A percentile compares a stretch with the other conserved stretches of the same genome.
Evolutionary conservation across 2,113 vertebrate species (phyloP).

Genomic region (Benitochromis conjunctus): DNA sequence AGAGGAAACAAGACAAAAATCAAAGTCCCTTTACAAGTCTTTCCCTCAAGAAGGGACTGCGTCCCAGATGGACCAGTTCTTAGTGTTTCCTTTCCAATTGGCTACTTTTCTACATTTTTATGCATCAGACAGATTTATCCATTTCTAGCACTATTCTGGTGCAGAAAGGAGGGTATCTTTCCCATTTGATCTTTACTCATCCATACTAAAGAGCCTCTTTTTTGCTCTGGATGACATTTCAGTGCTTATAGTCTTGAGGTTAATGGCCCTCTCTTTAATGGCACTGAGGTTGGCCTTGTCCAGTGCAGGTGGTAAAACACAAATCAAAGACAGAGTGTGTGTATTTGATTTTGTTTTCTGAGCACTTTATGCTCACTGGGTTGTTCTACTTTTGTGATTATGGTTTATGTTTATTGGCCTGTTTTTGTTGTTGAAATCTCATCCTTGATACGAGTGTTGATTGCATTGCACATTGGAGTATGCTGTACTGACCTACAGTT

Average conservation of each 20-base stretch:
- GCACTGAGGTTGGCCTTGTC: neutral
- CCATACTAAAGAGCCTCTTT: neutral
- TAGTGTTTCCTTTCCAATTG: neutral
- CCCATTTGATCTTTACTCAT: neutral
- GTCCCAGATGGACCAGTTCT: neutral
- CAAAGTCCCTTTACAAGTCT: neutral
- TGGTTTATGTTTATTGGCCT: neutral
- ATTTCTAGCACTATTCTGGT: neutral
- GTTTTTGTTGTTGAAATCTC: neutral
- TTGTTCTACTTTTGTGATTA: neutral
- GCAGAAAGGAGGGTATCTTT: neutral
- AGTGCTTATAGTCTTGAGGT: neutral
- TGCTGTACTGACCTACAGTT: neutral
- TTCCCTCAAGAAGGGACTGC: slow-evolving; percentile 3
- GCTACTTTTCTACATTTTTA: neutral
- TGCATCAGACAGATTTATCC: neutral
- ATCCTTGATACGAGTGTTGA: neutral
- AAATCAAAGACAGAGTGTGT: neutral
- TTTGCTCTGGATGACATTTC: neutral
- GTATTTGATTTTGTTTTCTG: neutral
- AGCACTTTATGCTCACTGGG: neutral
- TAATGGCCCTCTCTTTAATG: neutral
- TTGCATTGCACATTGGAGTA: neutral
- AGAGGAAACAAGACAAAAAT: slow-evolving; percentile 17
- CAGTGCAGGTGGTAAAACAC: neutral